Conservation (phyloP, 2,797 vertebrate genomes). For the Echiichthys vipera region DNA sequence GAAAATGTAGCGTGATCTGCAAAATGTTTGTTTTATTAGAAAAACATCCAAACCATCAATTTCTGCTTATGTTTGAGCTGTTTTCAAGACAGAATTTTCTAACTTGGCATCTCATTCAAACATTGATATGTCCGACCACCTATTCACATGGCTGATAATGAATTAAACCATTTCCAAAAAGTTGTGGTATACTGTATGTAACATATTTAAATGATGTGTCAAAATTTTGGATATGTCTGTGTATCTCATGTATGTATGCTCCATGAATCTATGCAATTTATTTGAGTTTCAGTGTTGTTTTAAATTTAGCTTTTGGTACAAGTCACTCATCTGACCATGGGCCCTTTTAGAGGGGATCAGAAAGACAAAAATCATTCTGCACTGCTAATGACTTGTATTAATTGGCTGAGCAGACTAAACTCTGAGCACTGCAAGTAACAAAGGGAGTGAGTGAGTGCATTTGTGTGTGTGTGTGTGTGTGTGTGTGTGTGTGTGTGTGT, state of each 20-base stretch:
- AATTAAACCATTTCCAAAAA: too few species aligned
- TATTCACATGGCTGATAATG: neutral
- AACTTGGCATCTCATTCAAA: neutral
- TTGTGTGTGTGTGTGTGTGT: neutral
- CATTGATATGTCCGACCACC: neutral
- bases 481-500: too few species aligned
- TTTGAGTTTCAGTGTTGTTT: neutral
- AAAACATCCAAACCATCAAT: neutral
- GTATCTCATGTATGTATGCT: neutral
- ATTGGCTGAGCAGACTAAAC: conserved; percentile 17
- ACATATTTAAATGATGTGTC: too few species aligned
- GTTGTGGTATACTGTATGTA: too few species aligned
- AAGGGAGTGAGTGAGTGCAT: neutral
- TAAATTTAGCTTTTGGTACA: conserved; percentile 19
- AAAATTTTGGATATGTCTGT: too few species aligned
- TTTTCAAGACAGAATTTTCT: neutral
- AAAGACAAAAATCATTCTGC: conserved; percentile 21
- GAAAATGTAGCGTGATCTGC: too few species aligned
- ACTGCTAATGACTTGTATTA: conserved; percentile 40
- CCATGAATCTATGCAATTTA: neutral
- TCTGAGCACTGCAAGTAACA: conserved; percentile 17
- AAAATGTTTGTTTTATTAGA: too few species aligned
- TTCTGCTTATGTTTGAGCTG: neutral
- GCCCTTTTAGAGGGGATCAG: conserved; percentile 26
- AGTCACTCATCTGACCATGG: conserved; percentile 13